A percentile compares a stretch with the other conserved stretches of the same genome.
Evolutionary conservation across 2,888 invertebrate species (phyloP).

Genomic region (Cantharis rufa): DNA sequence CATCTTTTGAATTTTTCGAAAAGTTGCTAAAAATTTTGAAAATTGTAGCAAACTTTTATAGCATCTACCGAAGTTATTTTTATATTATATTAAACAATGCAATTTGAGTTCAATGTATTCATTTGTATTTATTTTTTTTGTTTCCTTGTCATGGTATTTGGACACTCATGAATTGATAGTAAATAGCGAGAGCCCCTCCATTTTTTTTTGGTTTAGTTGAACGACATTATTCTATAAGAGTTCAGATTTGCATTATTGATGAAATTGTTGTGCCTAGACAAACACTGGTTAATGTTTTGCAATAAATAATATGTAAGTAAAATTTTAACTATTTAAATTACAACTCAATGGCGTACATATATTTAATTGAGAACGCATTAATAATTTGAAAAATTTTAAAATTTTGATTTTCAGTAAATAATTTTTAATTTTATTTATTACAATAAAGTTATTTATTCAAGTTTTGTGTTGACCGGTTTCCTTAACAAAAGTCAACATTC

Average conservation of each 20-base stretch:
- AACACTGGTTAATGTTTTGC: neutral
- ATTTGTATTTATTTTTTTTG: conserved; percentile 14
- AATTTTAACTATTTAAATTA: neutral
- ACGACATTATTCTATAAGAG: conserved; percentile 34
- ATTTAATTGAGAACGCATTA: conserved; percentile 5
- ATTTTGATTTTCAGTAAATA: neutral
- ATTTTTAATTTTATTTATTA: neutral
- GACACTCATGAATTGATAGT: conserved; percentile 23
- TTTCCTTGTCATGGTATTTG: conserved; percentile 24
- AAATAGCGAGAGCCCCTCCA: conserved; percentile 19
- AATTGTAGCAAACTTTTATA: neutral
- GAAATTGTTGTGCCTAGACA: conserved; percentile 11
- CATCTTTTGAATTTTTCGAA: neutral
- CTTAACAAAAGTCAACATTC: neutral
- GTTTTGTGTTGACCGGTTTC: neutral
- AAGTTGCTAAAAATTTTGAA: neutral
- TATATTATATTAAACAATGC: conserved; percentile 18
- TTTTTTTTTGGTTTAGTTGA: conserved; percentile 29
- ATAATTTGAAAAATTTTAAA: neutral
- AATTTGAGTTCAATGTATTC: conserved; percentile 24
- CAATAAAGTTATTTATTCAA: neutral
- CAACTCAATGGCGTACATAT: neutral
- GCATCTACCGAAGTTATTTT: neutral
- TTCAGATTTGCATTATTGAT: conserved; percentile 21
- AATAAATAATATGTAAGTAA: neutral